Conservation (phyloP, 2,888 invertebrate genomes). For the Suillia variegata region DNA sequence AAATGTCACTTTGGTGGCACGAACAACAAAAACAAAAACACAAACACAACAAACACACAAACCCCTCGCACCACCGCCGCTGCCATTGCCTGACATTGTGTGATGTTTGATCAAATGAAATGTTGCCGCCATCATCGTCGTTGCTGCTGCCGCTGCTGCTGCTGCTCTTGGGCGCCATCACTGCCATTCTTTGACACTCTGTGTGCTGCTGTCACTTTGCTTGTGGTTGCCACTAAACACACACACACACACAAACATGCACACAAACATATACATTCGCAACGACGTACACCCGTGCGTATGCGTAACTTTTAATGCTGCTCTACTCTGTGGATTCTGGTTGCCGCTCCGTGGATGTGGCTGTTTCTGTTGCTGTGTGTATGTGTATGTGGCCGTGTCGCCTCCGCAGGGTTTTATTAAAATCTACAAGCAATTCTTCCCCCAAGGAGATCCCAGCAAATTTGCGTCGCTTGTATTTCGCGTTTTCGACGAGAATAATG, state of each 20-base stretch:
- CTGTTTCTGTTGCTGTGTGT: too few relatives aligned
- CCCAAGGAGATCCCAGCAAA: constrained; percentile 98
- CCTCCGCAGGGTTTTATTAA: constrained; percentile 96
- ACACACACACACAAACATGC: background rate
- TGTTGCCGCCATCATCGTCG: constrained; percentile 16
- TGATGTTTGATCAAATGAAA: constrained; percentile 32
- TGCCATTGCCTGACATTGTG: constrained; percentile 1
- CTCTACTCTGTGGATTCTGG: too few relatives aligned
- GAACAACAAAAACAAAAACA: constrained; percentile 5
- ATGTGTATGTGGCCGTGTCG: constrained; percentile 9
- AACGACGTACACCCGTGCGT: constrained; percentile 24
- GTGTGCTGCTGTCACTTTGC: background rate
- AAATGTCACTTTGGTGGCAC: background rate
- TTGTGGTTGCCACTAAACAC: background rate
- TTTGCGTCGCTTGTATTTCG: constrained; percentile 98
- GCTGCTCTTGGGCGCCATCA: background rate
- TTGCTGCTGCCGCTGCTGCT: constrained; percentile 5
- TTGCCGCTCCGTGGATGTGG: constrained; percentile 21
- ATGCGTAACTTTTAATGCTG: constrained; percentile 16
- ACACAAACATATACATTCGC: background rate
- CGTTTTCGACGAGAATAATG: constrained; percentile 98
- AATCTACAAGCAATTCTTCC: constrained; percentile 99
- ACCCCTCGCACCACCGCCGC: too few relatives aligned
- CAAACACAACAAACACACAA: constrained; percentile 10
- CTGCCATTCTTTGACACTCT: background rate